Conservation (phyloP, 2,797 vertebrate genomes). For the Pogonophryne albipinna region DNA sequence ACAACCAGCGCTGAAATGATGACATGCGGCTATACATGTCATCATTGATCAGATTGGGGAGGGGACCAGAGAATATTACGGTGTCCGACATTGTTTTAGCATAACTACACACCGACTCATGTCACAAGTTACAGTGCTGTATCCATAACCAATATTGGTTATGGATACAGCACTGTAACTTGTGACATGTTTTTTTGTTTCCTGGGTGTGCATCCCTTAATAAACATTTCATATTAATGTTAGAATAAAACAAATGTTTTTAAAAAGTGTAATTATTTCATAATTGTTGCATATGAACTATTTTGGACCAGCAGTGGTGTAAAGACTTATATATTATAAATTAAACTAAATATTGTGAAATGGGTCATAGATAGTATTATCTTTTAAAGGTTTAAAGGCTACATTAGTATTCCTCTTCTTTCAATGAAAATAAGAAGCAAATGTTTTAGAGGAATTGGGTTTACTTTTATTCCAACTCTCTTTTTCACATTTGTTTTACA, state of each 20-base stretch:
- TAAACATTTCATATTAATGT: not conserved
- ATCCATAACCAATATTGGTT: too few relatives aligned
- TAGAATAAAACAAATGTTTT: not conserved
- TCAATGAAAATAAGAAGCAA: not conserved
- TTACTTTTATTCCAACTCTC: not conserved
- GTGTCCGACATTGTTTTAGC: too few relatives aligned
- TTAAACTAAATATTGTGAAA: not conserved
- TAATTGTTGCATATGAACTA: not conserved
- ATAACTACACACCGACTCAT: too few relatives aligned
- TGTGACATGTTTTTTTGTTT: not conserved
- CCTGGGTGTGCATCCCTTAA: not conserved
- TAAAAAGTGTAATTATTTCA: too few relatives aligned
- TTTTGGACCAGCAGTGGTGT: not conserved
- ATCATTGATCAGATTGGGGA: too few relatives aligned
- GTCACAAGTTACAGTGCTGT: too few relatives aligned
- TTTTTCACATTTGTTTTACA: not conserved
- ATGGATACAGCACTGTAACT: not conserved
- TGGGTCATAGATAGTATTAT: not conserved
- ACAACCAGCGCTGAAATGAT: too few relatives aligned
- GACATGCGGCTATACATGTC: too few relatives aligned
- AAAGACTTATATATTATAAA: not conserved
- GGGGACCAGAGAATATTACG: too few relatives aligned
- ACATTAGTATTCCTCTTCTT: not conserved
- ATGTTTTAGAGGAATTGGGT: not conserved
- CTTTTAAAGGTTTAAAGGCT: not conserved